These are phyloP conservation scores for Parnassius smintheus DNA, from an alignment of 2,888 invertebrate species.

Conservation along the genomic window DNA sequence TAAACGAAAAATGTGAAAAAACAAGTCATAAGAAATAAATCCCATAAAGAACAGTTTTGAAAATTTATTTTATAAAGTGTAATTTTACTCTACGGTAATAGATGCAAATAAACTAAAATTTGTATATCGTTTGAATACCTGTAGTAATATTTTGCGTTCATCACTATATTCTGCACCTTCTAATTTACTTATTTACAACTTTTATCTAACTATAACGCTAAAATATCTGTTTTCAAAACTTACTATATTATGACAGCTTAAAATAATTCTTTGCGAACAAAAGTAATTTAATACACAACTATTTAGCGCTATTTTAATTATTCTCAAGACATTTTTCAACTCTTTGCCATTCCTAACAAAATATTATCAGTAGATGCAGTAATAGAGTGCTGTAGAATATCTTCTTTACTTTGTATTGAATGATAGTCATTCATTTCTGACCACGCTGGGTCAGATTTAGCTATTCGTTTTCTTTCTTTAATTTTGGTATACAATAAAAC, in stretches of 20 bases:
- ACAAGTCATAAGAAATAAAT: not conserved
- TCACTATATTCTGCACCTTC: constrained; percentile 26
- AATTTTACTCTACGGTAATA: constrained; percentile 16
- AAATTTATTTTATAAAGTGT: constrained; percentile 25
- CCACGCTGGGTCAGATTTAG: constrained; percentile 72
- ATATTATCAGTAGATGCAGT: constrained; percentile 76
- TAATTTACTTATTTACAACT: constrained; percentile 22
- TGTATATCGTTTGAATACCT: constrained; percentile 19
- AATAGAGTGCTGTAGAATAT: constrained; percentile 67
- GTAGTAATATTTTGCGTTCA: constrained; percentile 15
- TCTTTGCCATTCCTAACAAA: constrained; percentile 71
- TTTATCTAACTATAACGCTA: constrained; percentile 24
- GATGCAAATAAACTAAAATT: constrained; percentile 23
- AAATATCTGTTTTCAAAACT: constrained; percentile 13
- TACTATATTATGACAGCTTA: constrained; percentile 12
- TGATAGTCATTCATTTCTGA: constrained; percentile 75
- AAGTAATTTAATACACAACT: constrained; percentile 23
- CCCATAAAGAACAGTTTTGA: constrained; percentile 7
- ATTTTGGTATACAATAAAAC: constrained; percentile 72
- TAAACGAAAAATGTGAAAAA: too few relatives aligned
- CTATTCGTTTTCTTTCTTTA: constrained; percentile 72
- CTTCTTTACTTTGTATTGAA: constrained; percentile 74
- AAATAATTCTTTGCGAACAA: constrained; percentile 2
- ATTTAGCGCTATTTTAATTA: constrained; percentile 42
- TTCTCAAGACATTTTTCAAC: constrained; percentile 57